Conservation (phyloP, 2,888 invertebrate genomes). For the Polymixis lichenea region DNA sequence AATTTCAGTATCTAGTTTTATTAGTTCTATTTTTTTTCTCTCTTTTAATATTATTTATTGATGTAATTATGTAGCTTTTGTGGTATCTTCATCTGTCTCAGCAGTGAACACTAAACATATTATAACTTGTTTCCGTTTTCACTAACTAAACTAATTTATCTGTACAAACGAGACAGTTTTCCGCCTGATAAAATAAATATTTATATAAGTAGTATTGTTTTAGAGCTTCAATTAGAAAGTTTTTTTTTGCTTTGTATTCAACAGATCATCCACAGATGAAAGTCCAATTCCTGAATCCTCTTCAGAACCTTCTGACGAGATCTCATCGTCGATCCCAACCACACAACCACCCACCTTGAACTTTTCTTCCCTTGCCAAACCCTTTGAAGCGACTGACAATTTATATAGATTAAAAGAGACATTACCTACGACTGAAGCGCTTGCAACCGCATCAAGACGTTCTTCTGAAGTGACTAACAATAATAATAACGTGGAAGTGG, state of each 20-base stretch:
- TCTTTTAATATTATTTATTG: constrained; percentile 39
- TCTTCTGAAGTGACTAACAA: constrained; percentile 80
- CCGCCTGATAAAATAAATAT: constrained; percentile 63
- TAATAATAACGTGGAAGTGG: constrained; percentile 77
- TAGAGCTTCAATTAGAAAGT: constrained; percentile 86
- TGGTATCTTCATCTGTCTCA: constrained; percentile 82
- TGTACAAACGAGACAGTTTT: constrained; percentile 42
- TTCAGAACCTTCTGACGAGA: constrained; percentile 83
- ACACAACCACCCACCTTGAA: constrained; percentile 78
- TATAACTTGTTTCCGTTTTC: constrained; percentile 61
- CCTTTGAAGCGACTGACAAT: constrained; percentile 88
- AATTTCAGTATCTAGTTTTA: constrained; percentile 43
- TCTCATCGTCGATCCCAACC: constrained; percentile 77
- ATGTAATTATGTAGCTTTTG: constrained; percentile 78
- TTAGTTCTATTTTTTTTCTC: constrained; percentile 40
- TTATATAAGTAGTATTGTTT: constrained; percentile 71
- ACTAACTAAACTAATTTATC: constrained; percentile 68
- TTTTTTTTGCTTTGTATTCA: constrained; percentile 90
- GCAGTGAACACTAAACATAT: constrained; percentile 54
- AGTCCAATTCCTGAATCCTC: constrained; percentile 84
- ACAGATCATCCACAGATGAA: constrained; percentile 90
- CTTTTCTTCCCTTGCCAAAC: constrained; percentile 87
- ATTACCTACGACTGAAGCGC: constrained; percentile 80
- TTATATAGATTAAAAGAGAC: constrained; percentile 81
- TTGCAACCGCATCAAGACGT: constrained; percentile 74